Conservation (phyloP, 2,888 invertebrate genomes). For the Argynnis bischoffii region DNA sequence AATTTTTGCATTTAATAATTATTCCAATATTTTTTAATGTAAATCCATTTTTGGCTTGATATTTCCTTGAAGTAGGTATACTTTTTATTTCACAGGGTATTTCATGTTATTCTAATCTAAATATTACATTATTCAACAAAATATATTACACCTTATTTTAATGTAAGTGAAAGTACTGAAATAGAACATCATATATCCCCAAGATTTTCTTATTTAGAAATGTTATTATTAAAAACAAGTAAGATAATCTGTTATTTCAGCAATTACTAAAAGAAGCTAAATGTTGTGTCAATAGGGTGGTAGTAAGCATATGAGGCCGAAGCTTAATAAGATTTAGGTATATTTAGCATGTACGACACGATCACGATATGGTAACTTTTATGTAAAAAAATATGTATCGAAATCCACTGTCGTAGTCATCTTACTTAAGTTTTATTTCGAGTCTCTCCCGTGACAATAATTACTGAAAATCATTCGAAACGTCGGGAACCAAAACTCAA, state of each 20-base stretch:
- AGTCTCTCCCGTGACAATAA: too few relatives aligned
- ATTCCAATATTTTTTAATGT: too few relatives aligned
- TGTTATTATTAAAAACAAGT: constrained; percentile 17
- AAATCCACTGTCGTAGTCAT: too few relatives aligned
- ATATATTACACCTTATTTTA: neutral
- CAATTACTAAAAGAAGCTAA: constrained; percentile 19
- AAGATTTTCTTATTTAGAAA: constrained; percentile 5
- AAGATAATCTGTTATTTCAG: constrained; percentile 21
- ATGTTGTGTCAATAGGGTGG: constrained; percentile 17
- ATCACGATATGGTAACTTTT: neutral
- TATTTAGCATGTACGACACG: neutral
- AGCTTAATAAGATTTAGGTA: constrained; percentile 18
- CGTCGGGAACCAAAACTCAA: too few relatives aligned
- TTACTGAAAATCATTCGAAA: too few relatives aligned
- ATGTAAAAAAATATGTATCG: neutral
- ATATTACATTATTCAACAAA: too few relatives aligned
- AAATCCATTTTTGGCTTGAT: too few relatives aligned
- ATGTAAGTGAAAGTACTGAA: neutral
- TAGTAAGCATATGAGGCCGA: constrained; percentile 10
- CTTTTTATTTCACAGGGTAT: too few relatives aligned
- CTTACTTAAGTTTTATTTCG: too few relatives aligned
- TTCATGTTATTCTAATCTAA: too few relatives aligned
- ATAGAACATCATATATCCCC: neutral
- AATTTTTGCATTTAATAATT: too few relatives aligned
- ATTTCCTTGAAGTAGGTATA: too few relatives aligned